A percentile compares a stretch with the other conserved stretches of the same genome.
These are phyloP conservation scores for Macrostomum cliftonense DNA, from an alignment of 2,888 invertebrate genomes.

Conservation along the genomic window DNA sequence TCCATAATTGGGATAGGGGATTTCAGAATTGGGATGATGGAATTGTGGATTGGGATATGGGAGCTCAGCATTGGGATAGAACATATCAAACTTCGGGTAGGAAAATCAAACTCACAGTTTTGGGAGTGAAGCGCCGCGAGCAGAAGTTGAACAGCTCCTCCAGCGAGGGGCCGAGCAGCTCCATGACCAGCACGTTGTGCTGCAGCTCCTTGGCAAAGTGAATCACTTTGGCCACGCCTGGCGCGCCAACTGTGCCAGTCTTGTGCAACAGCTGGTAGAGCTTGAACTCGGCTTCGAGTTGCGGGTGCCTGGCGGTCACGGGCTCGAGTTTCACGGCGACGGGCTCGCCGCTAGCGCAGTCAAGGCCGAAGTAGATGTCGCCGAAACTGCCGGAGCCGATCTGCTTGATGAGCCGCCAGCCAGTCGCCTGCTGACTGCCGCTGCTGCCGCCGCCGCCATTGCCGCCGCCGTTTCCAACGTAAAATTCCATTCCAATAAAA, in stretches of 20 bases:
- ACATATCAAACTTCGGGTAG: too few species aligned
- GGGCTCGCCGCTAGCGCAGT: conserved; percentile 10
- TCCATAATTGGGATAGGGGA: too few species aligned
- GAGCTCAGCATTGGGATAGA: too few species aligned
- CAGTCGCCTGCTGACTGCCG: too few species aligned
- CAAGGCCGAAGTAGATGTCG: conserved; percentile 8
- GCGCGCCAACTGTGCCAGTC: neutral
- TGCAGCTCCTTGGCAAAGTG: conserved; percentile 40
- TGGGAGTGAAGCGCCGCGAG: conserved; percentile 87
- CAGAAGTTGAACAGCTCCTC: conserved; percentile 98
- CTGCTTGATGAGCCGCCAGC: neutral
- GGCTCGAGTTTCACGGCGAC: conserved; percentile 15
- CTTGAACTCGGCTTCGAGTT: conserved; percentile 14
- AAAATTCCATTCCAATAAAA: too few species aligned
- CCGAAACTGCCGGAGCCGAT: conserved; percentile 2
- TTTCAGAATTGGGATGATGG: too few species aligned
- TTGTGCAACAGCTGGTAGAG: conserved; percentile 12
- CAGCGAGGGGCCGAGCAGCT: conserved; percentile 88
- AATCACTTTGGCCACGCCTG: conserved; percentile 15
- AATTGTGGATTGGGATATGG: too few species aligned
- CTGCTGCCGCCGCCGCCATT: too few species aligned
- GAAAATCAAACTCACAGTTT: conserved; percentile 78
- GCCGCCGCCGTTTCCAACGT: too few species aligned
- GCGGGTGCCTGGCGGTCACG: conserved; percentile 14
- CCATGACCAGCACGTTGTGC: conserved; percentile 99